Percentiles rank a stretch among this genome's conserved stretches.
These are phyloP conservation scores for Metellina segmentata DNA, from an alignment of 2,888 invertebrate species.

Conservation along the genomic window DNA sequence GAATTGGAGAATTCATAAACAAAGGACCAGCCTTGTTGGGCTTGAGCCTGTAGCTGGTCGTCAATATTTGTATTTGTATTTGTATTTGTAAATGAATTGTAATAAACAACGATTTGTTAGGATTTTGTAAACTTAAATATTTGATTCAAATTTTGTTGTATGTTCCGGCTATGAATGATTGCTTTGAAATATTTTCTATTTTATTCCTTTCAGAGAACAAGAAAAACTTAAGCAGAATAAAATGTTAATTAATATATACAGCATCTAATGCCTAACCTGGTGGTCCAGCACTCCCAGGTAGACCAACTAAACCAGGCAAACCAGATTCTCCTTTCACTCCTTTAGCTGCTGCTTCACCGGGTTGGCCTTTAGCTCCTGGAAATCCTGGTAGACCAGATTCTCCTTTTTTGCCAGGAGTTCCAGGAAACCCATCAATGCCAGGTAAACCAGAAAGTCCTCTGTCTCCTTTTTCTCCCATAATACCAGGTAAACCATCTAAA, in stretches of 20 bases:
- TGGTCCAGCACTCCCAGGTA: slow-evolving; percentile 71
- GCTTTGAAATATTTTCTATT: too few species aligned
- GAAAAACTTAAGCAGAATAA: too few species aligned
- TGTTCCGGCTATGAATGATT: too few species aligned
- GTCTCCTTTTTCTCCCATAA: slow-evolving; percentile 72
- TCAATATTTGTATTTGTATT: too few species aligned
- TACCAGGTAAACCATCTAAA: slow-evolving; percentile 88
- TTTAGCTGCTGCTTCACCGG: slow-evolving; percentile 75
- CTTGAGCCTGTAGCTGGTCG: too few species aligned
- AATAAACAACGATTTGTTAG: too few species aligned
- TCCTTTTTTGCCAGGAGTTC: slow-evolving; percentile 83
- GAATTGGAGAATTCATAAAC: too few species aligned
- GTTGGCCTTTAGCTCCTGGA: slow-evolving; percentile 75
- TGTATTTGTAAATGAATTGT: too few species aligned
- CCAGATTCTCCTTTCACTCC: slow-evolving; percentile 75
- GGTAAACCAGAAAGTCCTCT: slow-evolving; percentile 66
- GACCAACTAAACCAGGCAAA: slow-evolving; percentile 69
- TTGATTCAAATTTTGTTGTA: too few species aligned
- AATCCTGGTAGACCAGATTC: slow-evolving; percentile 85
- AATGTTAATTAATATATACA: background rate
- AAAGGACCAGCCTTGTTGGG: too few species aligned
- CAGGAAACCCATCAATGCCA: slow-evolving; percentile 70
- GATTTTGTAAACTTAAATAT: too few species aligned
- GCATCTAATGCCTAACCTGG: slow-evolving; percentile 45
- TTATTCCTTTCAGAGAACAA: too few species aligned